Conservation (phyloP, 1,140 invertebrate species). For the Neodiprion virginianus region DNA sequence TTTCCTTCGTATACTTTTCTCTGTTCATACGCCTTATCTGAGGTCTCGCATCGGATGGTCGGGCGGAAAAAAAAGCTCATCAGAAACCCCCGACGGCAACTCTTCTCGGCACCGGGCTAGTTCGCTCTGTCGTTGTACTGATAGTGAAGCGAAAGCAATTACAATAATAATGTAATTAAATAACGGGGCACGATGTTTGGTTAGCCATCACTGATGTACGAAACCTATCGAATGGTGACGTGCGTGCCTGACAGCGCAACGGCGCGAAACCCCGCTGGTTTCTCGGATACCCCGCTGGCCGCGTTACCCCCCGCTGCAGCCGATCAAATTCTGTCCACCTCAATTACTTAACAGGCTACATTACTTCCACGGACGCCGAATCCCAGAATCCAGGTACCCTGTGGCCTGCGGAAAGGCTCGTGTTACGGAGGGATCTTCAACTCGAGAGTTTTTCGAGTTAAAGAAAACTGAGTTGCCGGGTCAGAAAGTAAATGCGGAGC, state of each 20-base stretch:
- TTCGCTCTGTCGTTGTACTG: background rate
- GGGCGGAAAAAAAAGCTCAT: too few relatives aligned
- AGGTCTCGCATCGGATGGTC: too few relatives aligned
- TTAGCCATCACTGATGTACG: background rate
- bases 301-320: conserved; percentile 2
- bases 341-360: conserved; percentile 7
- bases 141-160: background rate
- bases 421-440: background rate
- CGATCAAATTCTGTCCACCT: conserved; percentile 15
- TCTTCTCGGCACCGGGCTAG: background rate
- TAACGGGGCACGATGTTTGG: background rate
- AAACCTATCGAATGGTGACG: conserved; percentile 4
- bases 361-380: background rate
- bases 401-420: background rate
- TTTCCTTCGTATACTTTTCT: too few relatives aligned
- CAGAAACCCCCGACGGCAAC: background rate
- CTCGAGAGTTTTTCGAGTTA: too few relatives aligned
- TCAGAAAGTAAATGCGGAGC: too few relatives aligned
- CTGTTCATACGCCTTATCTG: background rate
- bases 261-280: conserved; percentile 6
- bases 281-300: background rate
- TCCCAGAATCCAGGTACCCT: background rate
- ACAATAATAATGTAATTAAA: background rate
- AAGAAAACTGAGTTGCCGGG: too few relatives aligned
- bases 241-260: background rate